Base-by-base conservation (phyloP, 2,888 invertebrate genomes). In the Drosophila meridionalis region DNA sequence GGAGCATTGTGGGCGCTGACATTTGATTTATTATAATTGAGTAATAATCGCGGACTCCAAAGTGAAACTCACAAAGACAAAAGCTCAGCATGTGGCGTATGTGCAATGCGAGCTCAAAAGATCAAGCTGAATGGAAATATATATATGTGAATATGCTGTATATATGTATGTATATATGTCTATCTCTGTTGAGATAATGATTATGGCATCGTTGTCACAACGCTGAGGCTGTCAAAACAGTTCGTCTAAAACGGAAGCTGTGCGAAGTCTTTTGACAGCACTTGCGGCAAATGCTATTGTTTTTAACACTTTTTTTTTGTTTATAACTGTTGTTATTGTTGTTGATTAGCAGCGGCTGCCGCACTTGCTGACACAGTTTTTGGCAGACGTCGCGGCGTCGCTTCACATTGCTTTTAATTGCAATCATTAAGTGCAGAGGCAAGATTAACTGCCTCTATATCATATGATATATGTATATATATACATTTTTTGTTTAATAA, bases 241-340 rank as follows among this genome's bases (percentile, higher is more conserved):
- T 60, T 59, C 65, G 58, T 55, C 77, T 55, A 64, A 83, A 88
- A 87, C 85, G 89, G 89, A 85, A 89, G 89, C 85, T 84, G 85
- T 69, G 78, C 76, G 53, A 80, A 62, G 42, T 32, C 62, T 80
- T 85, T 88, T 73, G 82, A 83, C 88, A 75, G 62, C 81, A 71
- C 71, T 69, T 55, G 50, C 14, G 50, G 32, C 42, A 50, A 64
- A 20, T 47, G 63, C 80, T 56, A 80, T 78, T 78, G 80, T 80
- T 69, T 80, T 64, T 59, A 38, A 12, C 28, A 3, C 43, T 36
- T 20, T 20, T 20, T 20, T 20, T 20, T 20, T 20, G 20, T 20
- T 34, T 20, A 43, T 12, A 30, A 11, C 32, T 32, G 50, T 42
- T 43, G 8, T 40, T 55, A 34, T 26, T 57, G 43, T 43, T 57